Conservation (phyloP, 2,888 invertebrate genomes). For the Athripsodes cinereus region DNA sequence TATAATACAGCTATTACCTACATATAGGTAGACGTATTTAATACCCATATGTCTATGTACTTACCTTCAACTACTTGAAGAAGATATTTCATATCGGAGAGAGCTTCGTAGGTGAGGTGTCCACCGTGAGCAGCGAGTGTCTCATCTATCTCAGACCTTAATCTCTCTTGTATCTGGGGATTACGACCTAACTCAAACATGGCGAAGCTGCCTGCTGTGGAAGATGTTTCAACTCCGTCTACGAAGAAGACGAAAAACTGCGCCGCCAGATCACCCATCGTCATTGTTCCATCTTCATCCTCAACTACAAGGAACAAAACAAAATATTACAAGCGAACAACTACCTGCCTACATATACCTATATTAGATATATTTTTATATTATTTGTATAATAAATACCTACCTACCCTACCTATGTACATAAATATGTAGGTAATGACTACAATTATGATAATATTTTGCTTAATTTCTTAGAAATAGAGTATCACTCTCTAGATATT, state of each 20-base stretch:
- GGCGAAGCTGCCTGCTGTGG: constrained; percentile 37
- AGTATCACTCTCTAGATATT: too few species aligned
- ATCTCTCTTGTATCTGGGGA: constrained; percentile 35
- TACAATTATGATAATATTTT: too few species aligned
- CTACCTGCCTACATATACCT: too few species aligned
- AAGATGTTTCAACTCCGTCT: constrained; percentile 42
- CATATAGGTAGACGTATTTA: neutral
- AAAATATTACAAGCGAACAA: neutral
- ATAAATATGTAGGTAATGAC: neutral
- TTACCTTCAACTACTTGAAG: constrained; percentile 36
- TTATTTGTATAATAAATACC: neutral
- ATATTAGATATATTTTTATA: too few species aligned
- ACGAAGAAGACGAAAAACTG: constrained; percentile 38
- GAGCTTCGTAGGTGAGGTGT: constrained; percentile 34
- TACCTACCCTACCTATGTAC: neutral
- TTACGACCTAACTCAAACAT: constrained; percentile 38
- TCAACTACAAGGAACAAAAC: constrained; percentile 14
- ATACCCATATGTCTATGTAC: too few species aligned
- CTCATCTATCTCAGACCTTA: constrained; percentile 35
- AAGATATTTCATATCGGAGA: constrained; percentile 36
- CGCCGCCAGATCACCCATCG: constrained; percentile 32
- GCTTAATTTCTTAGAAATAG: too few species aligned
- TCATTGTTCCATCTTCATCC: constrained; percentile 24
- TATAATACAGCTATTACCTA: too few species aligned
- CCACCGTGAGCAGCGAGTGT: constrained; percentile 32